Percentiles rank a stretch among this genome's conserved stretches.
phyloP scores from a whole-genome alignment of 2,113 vertebrate genomes.

The Cromileptes altivelis region DNA sequence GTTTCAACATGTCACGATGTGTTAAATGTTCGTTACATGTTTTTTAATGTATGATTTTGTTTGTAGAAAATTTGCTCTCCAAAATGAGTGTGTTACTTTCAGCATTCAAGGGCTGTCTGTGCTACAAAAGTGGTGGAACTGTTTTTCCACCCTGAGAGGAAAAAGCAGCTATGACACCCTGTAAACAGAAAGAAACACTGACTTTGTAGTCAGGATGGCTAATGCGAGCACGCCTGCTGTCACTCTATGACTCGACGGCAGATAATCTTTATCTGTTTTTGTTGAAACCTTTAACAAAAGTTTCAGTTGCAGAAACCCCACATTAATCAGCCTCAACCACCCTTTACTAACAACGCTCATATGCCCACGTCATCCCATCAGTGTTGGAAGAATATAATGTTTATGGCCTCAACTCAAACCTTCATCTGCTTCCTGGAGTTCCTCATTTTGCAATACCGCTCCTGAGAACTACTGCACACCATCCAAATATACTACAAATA shows the following conservation, averaged over 20 bases:
- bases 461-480: neutral
- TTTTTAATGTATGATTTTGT: neutral
- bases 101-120: neutral
- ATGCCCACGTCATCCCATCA: neutral
- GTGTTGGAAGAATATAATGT: neutral
- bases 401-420: neutral
- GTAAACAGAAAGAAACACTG: neutral
- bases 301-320: constrained; percentile 5
- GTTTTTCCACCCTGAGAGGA: neutral
- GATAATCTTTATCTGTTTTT: constrained; percentile 28
- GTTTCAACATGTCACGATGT: neutral
- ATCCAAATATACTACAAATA: neutral
- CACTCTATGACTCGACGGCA: neutral
- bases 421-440: neutral
- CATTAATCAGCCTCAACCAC: neutral
- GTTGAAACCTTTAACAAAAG: neutral
- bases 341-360: neutral
- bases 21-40: neutral
- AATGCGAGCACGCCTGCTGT: neutral
- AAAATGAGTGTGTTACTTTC: neutral
- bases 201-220: neutral
- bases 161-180: neutral
- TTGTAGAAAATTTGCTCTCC: neutral
- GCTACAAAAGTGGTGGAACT: neutral
- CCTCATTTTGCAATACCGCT: neutral